Base-by-base conservation (phyloP, 1,140 invertebrate species). In the Leptoteleia sp. region DNA sequence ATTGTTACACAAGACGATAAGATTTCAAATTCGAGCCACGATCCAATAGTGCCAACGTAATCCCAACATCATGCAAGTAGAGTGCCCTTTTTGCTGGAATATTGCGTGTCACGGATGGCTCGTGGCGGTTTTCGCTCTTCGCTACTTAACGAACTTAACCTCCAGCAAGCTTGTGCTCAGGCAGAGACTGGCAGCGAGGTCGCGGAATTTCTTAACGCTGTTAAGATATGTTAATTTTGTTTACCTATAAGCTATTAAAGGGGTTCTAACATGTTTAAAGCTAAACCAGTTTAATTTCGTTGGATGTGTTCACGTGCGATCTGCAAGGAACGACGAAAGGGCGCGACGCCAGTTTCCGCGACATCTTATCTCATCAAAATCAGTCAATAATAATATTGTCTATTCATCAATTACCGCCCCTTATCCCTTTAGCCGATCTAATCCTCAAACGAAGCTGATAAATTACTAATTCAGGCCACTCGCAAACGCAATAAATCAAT, bases 211-310 rank as follows among this genome's bases (percentile, higher is more conserved):
- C 88, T 89, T 90, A 89, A 89, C 87, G 81, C 85, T 89, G 88
- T 89, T 89, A 89, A 88, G 87, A 87, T 89, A 89, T 89, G 88
- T 89, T 89, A 89, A 89, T 89, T 87, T 89, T 89, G 87, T 89
- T 89, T 89, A 89, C 88, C 88, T 89, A 89, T 89, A 89, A 89
- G 88, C 87, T 89, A 88, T 89, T 90, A 89, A 89, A 89, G 88
- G 84, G 84, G 81, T 83, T 85, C 84, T 88, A 89, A 89, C 85
- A 81, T 86, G 84, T 87, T 89, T 89, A 88, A 85, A 88, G 87
- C 85, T 89, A 89, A 89, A 87, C 84, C 87, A 88, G 86, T 89
- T 90, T 89, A 88, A 85, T 88, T 89, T 89, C 86, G 81, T 79
- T 80, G 76, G 84, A 85, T 85, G 81, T 87, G 83, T 85, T 85